Base-by-base conservation (phyloP, 1,140 invertebrate species). In the Drosophila sechellia region DNA sequence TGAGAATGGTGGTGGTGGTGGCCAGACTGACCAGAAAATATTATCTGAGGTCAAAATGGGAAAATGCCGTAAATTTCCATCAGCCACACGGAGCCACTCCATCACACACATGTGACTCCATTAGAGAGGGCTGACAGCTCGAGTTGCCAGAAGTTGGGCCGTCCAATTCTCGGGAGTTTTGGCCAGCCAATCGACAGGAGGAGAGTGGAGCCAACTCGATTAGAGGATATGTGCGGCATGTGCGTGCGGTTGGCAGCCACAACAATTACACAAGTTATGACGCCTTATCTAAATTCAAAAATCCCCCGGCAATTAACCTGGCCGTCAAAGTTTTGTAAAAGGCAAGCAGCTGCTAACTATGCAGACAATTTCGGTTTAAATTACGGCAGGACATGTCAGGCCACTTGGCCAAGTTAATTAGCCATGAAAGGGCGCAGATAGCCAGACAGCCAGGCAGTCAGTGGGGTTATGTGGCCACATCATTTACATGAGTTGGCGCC, bases 251-350 rank as follows among this genome's bases (percentile, higher is more conserved):
- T 66, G 60, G 59, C 57, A 64, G 53, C 65, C 64, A 77, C 58
- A 72, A 84, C 69, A 83, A 83, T 79, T 84, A 79, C 65, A 83
- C 76, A 83, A 83, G 55, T 75, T 79, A 61, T 75, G 75, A 70
- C 64, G 64, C 64, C 71, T 66, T 75, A 83, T 75, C 79, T 79
- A 65, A 78, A 75, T 57, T 83, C 79, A 83, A 78, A 83, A 81
- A 72, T 60, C 42, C 34, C 43, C 55, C 78, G 42, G 76, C 76
- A 77, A 77, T 77, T 77, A 77, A 77, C 74, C 74, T 77, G 56
- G 45, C 64, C 43, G 64, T 61, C 75, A 77, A 77, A 77, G 42
- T 77, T 77, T 70, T 70, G 65, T 71, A 63, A 79, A 74, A 56
- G 45, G 42, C 72, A 60, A 35, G 49, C 46, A 63, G 58, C 57